Conservation (phyloP, 1,140 invertebrate species). For the Sitobion miscanthi region DNA sequence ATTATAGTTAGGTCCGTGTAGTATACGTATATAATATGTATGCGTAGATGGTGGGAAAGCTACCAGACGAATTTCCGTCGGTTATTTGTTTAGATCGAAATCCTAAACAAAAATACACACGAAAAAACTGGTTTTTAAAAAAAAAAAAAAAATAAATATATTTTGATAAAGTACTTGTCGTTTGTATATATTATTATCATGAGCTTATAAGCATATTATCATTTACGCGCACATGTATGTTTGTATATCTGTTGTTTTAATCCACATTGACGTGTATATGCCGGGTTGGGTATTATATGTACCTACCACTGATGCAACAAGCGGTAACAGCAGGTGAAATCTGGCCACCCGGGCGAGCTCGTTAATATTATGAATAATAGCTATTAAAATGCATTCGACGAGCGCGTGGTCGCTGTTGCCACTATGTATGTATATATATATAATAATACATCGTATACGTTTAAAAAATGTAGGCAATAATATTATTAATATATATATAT, state of each 20-base stretch:
- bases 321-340: conserved; percentile 32
- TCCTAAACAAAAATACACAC: background rate
- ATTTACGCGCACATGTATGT: background rate
- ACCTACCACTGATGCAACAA: background rate
- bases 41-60: background rate
- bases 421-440: background rate
- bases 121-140: conserved; percentile 39
- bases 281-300: background rate
- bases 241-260: conserved; percentile 39
- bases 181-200: conserved; percentile 14
- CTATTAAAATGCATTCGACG: background rate
- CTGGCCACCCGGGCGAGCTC: conserved; percentile 56
- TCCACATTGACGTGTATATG: conserved; percentile 30
- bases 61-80: conserved; percentile 1
- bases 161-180: conserved; percentile 43
- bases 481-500: background rate
- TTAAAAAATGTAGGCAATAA: background rate
- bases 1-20: background rate
- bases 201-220: background rate
- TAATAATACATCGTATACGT: too few relatives aligned
- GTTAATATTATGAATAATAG: conserved; percentile 57
- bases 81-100: conserved; percentile 13
- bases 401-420: background rate
- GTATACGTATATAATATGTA: background rate
- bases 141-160: background rate